These are phyloP conservation scores for Drosophila repleta DNA, from an alignment of 1,140 invertebrate species.

Conservation along the genomic window DNA sequence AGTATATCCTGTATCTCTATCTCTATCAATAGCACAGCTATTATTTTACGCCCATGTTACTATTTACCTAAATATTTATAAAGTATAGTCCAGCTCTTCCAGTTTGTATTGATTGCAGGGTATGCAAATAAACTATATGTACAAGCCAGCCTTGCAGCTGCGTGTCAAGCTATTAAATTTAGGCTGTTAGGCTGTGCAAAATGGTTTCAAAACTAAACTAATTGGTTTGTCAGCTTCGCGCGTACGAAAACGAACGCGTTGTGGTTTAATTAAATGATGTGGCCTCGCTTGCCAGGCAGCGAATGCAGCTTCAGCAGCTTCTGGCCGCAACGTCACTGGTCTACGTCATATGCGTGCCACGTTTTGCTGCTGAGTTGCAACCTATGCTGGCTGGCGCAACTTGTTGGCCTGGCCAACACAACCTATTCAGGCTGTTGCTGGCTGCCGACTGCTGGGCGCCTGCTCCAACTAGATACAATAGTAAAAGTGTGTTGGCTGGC, in stretches of 20 bases:
- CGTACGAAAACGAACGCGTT: slow-evolving; percentile 7
- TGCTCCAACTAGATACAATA: slow-evolving; percentile 83
- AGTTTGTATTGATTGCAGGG: neutral
- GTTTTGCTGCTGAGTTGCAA: slow-evolving; percentile 53
- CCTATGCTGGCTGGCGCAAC: slow-evolving; percentile 33
- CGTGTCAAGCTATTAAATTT: slow-evolving; percentile 36
- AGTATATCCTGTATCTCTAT: slow-evolving; percentile 6
- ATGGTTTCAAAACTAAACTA: slow-evolving; percentile 55
- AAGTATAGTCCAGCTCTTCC: no score
- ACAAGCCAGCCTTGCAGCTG: slow-evolving; percentile 35
- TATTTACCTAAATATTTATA: no score
- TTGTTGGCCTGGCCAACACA: slow-evolving; percentile 59
- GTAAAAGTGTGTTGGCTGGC: slow-evolving; percentile 74
- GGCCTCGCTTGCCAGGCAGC: slow-evolving; percentile 2
- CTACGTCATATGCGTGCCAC: slow-evolving; percentile 38
- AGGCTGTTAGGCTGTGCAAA: slow-evolving; percentile 59
- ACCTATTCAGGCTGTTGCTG: slow-evolving; percentile 18
- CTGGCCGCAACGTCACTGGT: slow-evolving; percentile 19
- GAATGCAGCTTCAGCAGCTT: neutral
- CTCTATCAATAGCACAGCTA: no score
- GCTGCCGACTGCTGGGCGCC: slow-evolving; percentile 74
- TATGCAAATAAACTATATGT: slow-evolving; percentile 12
- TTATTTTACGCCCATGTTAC: no score
- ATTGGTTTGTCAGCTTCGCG: slow-evolving; percentile 53
- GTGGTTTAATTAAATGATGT: slow-evolving; percentile 62